These are phyloP conservation scores for Pristionchus mayeri DNA, from an alignment of 2,888 invertebrate genomes.

Conservation along the genomic window DNA sequence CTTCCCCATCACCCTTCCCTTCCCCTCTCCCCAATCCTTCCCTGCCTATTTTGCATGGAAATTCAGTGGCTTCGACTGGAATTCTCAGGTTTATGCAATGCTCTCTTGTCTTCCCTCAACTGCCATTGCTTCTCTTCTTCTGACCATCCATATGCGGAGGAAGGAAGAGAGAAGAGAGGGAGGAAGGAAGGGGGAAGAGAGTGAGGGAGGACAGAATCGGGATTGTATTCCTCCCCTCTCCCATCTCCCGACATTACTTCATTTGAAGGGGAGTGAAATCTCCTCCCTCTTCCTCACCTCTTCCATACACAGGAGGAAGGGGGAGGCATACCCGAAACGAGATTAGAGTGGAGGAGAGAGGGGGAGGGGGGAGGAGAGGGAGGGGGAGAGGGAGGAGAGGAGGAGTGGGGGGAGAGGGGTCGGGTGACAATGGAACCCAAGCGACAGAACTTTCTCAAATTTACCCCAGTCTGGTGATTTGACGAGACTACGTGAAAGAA, in stretches of 20 bases:
- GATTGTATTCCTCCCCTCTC: slow-evolving; percentile 36
- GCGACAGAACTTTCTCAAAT: too few species aligned
- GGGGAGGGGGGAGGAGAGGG: neutral
- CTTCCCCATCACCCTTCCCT: slow-evolving; percentile 5
- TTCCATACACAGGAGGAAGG: neutral
- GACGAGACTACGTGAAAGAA: neutral
- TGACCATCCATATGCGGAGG: slow-evolving; percentile 14
- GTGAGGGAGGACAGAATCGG: slow-evolving; percentile 24
- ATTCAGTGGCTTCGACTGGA: neutral
- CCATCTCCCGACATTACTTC: slow-evolving; percentile 14
- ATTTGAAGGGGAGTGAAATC: slow-evolving; percentile 27
- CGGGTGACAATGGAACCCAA: too few species aligned
- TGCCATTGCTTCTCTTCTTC: neutral
- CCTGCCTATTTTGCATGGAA: neutral
- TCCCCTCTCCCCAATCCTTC: neutral
- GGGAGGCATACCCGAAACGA: slow-evolving; percentile 37
- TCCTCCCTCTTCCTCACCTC: slow-evolving; percentile 11
- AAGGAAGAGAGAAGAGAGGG: slow-evolving; percentile 30
- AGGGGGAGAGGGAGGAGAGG: neutral
- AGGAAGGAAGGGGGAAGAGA: neutral
- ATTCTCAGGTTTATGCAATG: slow-evolving; percentile 41
- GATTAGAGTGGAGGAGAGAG: slow-evolving; percentile 39
- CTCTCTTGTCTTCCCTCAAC: neutral
- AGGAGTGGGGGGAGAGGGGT: too few species aligned
- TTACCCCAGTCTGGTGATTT: too few species aligned